A percentile compares a stretch with the other conserved stretches of the same genome.
These are phyloP conservation scores for Nibea albiflora DNA, from an alignment of 2,113 vertebrate genomes.

Conservation along the genomic window DNA sequence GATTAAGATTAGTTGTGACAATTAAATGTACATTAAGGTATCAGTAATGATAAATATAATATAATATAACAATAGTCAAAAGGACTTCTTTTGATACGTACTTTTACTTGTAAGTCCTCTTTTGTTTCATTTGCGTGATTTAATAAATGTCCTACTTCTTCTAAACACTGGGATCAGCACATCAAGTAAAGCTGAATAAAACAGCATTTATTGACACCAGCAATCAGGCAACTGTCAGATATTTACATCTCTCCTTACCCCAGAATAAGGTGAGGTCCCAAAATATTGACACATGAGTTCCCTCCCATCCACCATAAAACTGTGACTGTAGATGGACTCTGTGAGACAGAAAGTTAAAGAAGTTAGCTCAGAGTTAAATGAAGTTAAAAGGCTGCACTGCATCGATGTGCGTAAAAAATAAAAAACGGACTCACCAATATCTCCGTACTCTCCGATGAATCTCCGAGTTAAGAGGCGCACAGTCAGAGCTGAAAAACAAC, in stretches of 20 bases:
- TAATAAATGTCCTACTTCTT: neutral
- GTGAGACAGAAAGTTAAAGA: conserved; percentile 8
- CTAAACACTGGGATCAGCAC: neutral
- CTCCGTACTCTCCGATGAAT: conserved; percentile 92
- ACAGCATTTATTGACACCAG: neutral
- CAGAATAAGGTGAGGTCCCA: conserved; percentile 88
- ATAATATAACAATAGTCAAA: neutral
- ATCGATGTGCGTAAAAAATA: neutral
- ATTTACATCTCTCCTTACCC: conserved; percentile 77
- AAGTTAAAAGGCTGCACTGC: neutral
- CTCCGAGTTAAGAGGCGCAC: conserved; percentile 90
- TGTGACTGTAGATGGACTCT: conserved; percentile 91
- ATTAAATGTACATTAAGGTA: neutral
- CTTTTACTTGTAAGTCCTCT: neutral
- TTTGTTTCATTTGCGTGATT: neutral
- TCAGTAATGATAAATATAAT: neutral
- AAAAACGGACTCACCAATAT: conserved; percentile 83
- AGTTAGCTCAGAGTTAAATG: neutral
- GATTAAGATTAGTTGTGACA: neutral
- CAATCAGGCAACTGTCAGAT: neutral
- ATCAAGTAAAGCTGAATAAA: neutral
- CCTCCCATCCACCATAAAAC: conserved; percentile 83
- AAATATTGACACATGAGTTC: conserved; percentile 87
- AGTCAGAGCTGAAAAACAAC: conserved; percentile 83
- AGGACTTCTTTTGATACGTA: no score